A percentile compares a stretch with the other conserved stretches of the same genome.
phyloP scores from a whole-genome alignment of 2,888 invertebrate genomes.

The Esperia sulphurella region DNA sequence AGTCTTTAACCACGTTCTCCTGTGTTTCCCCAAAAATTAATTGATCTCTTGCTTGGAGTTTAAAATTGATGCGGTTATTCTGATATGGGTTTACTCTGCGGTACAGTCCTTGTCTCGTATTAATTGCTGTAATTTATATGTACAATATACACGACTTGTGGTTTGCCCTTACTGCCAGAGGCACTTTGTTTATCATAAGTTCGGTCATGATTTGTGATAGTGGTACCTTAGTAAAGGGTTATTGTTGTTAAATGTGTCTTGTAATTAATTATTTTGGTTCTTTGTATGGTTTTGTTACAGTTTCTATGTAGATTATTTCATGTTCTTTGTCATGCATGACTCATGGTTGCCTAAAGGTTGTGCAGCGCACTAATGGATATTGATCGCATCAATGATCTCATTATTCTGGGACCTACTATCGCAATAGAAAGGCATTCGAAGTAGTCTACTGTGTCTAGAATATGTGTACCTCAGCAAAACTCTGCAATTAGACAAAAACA shows the following conservation, averaged over 20 bases:
- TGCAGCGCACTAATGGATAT: no score
- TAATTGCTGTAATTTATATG: conserved; percentile 7
- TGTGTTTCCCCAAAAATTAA: not conserved
- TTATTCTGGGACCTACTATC: no score
- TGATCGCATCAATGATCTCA: no score
- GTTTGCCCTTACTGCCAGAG: not conserved
- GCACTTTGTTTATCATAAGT: conserved; percentile 3
- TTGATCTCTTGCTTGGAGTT: not conserved
- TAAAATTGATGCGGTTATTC: not conserved
- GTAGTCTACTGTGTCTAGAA: no score
- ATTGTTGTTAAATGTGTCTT: not conserved
- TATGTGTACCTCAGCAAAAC: no score
- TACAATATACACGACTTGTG: not conserved
- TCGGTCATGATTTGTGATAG: not conserved
- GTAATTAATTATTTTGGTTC: not conserved
- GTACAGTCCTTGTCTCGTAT: not conserved
- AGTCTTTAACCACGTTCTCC: no score
- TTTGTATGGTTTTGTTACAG: no score
- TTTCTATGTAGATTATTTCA: no score
- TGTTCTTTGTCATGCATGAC: no score
- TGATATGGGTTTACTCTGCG: not conserved
- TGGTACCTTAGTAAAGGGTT: not conserved
- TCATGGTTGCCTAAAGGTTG: no score
- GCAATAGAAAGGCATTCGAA: no score
- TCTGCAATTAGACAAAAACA: no score